phyloP scores from a whole-genome alignment of 2,113 vertebrate genomes.

The Cygnus atratus region DNA sequence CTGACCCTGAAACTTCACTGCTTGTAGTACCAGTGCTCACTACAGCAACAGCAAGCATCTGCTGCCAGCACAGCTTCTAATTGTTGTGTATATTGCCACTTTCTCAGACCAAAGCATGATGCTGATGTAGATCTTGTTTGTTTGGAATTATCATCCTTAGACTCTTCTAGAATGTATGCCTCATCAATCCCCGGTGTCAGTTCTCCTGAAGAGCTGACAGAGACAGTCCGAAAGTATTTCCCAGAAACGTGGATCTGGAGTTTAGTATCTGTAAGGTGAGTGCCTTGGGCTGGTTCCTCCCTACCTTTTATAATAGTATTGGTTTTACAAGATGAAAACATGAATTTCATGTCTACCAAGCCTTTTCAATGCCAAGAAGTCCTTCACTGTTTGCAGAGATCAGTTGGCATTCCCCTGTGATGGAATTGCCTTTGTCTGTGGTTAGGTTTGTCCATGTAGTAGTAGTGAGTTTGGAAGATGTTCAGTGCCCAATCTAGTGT shows the following conservation, averaged over 20 bases:
- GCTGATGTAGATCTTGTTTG: not conserved
- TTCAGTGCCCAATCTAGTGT: not conserved
- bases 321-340: not conserved
- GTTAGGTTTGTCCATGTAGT: not conserved
- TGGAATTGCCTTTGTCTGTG: not conserved
- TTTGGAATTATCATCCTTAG: not conserved
- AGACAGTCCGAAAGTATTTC: slow-evolving; percentile 73
- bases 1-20: not conserved
- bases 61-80: not conserved
- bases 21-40: not conserved
- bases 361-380: not conserved
- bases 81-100: not conserved
- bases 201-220: not conserved
- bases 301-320: not conserved
- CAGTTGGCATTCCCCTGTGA: not conserved
- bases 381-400: not conserved
- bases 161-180: fast-evolving
- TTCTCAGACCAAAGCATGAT: not conserved
- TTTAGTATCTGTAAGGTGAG: slow-evolving; percentile 67
- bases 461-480: not conserved
- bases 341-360: not conserved
- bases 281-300: not conserved
- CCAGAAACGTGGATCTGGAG: slow-evolving; percentile 82
- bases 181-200: fast-evolving
- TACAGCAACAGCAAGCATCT: not conserved